These are phyloP conservation scores for Gopherus evgoodei DNA, from an alignment of 2,113 vertebrate genomes.

Conservation along the genomic window DNA sequence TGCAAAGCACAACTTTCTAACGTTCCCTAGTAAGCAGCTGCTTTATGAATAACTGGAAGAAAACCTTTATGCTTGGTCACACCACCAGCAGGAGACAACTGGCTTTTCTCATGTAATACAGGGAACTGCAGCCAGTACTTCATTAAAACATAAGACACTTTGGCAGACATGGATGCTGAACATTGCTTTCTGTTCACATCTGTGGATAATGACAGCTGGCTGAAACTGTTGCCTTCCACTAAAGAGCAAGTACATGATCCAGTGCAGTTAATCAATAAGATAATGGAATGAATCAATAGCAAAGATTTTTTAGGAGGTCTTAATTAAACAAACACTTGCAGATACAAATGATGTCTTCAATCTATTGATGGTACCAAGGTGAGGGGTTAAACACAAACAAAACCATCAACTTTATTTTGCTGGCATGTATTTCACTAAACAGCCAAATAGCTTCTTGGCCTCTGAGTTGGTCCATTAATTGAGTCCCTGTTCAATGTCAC, in stretches of 20 bases:
- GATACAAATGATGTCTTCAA: conserved; percentile 95
- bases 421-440: conserved; percentile 73
- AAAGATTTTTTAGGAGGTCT: conserved; percentile 96
- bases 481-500: conserved; percentile 68
- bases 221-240: conserved; percentile 77
- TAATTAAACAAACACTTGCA: conserved; percentile 98
- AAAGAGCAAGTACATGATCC: conserved; percentile 85
- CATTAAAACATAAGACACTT: conserved; percentile 77
- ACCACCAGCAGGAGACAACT: conserved; percentile 67
- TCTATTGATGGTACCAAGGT: conserved; percentile 89
- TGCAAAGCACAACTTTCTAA: conserved; percentile 31
- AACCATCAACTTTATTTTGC: conserved; percentile 85
- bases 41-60: conserved; percentile 64
- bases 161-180: conserved; percentile 74
- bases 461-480: conserved; percentile 68
- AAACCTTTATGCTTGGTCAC: conserved; percentile 72
- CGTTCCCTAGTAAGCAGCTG: conserved; percentile 41
- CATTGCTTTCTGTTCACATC: conserved; percentile 80
- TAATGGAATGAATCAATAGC: conserved; percentile 92
- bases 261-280: conserved; percentile 89
- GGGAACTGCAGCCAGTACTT: conserved; percentile 66
- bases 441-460: conserved; percentile 68
- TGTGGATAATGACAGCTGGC: conserved; percentile 77
- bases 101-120: conserved; percentile 71
- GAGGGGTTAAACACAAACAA: conserved; percentile 84